Evolutionary conservation across 2,888 invertebrate genomes (phyloP).

Genomic region (Siphlonurus alternatus): DNA sequence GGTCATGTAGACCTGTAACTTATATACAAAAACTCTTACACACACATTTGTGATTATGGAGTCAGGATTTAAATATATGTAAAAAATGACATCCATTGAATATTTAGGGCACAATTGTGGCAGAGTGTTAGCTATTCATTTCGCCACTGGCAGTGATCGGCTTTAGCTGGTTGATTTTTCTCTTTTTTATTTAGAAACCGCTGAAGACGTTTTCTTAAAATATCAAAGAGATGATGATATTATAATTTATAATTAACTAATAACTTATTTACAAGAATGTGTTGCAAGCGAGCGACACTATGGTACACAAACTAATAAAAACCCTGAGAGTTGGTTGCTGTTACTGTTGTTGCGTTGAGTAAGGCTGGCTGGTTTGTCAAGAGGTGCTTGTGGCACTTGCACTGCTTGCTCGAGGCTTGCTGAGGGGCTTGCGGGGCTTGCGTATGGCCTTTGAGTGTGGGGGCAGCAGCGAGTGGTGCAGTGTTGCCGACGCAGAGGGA

Average conservation of each 20-base stretch:
- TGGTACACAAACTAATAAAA: background rate
- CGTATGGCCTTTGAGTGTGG: background rate
- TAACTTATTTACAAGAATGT: background rate
- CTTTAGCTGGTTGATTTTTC: conserved; percentile 1
- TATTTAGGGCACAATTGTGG: background rate
- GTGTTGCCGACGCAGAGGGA: background rate
- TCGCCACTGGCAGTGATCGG: conserved; percentile 2
- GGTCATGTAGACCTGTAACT: background rate
- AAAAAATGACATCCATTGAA: background rate
- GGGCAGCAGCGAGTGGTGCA: background rate
- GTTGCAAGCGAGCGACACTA: background rate
- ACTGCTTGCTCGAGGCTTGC: background rate
- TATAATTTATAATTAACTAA: background rate
- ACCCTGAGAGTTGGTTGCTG: background rate
- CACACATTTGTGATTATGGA: background rate
- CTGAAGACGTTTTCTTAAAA: background rate
- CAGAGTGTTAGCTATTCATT: background rate
- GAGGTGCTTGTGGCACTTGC: background rate
- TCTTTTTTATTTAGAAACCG: background rate
- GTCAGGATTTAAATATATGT: too few species aligned
- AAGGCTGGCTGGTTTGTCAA: background rate
- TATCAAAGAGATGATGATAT: background rate
- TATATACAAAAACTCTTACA: background rate
- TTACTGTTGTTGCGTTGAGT: background rate
- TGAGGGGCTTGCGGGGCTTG: background rate